Conservation (phyloP, 2,797 vertebrate genomes). For the Perodicticus potto region DNA sequence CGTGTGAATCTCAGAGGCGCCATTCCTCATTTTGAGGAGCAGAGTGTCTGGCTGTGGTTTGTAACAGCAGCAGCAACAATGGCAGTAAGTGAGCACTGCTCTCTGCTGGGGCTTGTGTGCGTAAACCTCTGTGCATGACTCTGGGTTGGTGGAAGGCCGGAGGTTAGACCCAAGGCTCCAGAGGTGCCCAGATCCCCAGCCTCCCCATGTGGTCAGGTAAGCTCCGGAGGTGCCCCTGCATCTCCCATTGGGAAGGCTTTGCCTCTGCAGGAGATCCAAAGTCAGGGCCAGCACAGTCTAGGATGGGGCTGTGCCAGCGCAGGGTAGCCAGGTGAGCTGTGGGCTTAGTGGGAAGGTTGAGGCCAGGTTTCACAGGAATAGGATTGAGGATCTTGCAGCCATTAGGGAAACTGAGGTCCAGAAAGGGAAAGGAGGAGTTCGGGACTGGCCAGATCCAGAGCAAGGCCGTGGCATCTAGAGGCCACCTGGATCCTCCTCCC, state of each 20-base stretch:
- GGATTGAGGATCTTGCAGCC: background rate
- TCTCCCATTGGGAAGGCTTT: background rate
- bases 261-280: background rate
- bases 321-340: accelerated
- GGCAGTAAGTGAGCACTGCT: background rate
- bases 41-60: background rate
- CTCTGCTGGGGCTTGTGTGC: background rate
- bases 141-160: background rate
- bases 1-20: background rate
- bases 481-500: background rate
- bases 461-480: background rate
- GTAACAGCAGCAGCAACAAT: background rate
- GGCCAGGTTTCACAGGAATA: background rate
- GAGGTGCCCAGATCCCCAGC: background rate
- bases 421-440: background rate
- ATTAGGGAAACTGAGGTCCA: background rate
- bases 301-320: background rate
- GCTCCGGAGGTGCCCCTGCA: too few relatives aligned
- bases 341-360: background rate
- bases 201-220: background rate
- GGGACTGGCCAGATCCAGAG: background rate
- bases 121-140: background rate
- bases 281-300: background rate
- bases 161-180: background rate
- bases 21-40: background rate